These are phyloP conservation scores for Anarrhichthys ocellatus DNA, from an alignment of 2,113 vertebrate species.

Conservation along the genomic window DNA sequence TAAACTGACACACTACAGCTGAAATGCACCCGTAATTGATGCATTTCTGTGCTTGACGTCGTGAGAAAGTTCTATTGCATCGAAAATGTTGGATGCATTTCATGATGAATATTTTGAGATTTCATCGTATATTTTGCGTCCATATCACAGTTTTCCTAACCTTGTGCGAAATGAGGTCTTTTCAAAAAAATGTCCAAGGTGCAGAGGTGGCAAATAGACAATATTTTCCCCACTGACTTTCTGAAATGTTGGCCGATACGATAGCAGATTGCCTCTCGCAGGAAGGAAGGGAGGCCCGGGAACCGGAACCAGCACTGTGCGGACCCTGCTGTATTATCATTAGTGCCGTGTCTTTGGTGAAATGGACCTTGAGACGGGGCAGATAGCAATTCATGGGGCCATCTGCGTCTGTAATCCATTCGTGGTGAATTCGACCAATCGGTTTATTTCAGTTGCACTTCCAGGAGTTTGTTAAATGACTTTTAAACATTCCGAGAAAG, in stretches of 20 bases:
- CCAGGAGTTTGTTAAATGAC: not conserved
- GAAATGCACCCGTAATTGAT: not conserved
- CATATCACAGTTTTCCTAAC: not conserved
- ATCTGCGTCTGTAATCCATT: too few relatives aligned
- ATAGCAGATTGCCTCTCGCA: constrained; percentile 10
- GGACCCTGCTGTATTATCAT: too few relatives aligned
- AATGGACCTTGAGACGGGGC: too few relatives aligned
- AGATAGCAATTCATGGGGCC: too few relatives aligned
- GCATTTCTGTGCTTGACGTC: not conserved
- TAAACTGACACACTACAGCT: not conserved
- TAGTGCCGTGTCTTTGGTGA: too few relatives aligned
- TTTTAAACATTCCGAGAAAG: not conserved
- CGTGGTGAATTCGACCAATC: too few relatives aligned
- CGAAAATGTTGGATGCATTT: not conserved
- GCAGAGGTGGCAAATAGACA: not conserved
- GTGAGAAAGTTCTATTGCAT: not conserved
- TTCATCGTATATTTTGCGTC: not conserved
- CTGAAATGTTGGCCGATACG: constrained; percentile 38
- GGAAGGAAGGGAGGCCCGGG: too few relatives aligned
- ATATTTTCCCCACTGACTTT: not conserved
- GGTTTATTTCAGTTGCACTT: not conserved
- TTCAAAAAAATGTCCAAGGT: not conserved
- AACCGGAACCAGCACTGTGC: too few relatives aligned
- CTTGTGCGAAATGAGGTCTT: not conserved
- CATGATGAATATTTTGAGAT: not conserved